Conservation (phyloP, 2,888 invertebrate genomes). For the Onthophagus sagittarius region DNA sequence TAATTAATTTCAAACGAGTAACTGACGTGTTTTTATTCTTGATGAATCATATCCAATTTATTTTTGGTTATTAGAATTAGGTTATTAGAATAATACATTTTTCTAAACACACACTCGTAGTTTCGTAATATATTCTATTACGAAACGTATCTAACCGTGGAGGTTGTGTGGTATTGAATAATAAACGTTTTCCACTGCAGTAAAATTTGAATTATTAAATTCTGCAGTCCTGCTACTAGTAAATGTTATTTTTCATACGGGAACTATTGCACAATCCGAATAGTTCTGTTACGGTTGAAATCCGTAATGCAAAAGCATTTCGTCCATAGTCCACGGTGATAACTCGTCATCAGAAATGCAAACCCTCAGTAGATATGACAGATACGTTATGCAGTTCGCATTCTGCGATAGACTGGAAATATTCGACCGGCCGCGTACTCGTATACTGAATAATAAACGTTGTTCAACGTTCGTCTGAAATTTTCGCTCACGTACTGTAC, state of each 20-base stretch:
- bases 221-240: not conserved
- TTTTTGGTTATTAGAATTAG: too few species aligned
- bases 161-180: not conserved
- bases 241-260: too few species aligned
- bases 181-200: not conserved
- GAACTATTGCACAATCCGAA: not conserved
- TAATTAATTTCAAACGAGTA: not conserved
- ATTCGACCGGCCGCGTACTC: not conserved
- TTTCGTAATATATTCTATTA: not conserved
- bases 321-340: not conserved
- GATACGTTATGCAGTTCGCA: not conserved
- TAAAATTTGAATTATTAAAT: not conserved
- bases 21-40: too few species aligned
- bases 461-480: not conserved
- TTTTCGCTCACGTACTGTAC: conserved; percentile 7
- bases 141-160: not conserved
- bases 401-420: not conserved
- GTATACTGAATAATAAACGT: not conserved
- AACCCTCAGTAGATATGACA: not conserved
- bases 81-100: not conserved
- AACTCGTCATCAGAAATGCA: not conserved
- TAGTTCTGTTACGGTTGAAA: not conserved
- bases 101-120: not conserved
- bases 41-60: too few species aligned
- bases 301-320: not conserved